Evolutionary conservation across 1,140 invertebrate genomes (phyloP).

Genomic region (Melanaphis sacchari): DNA sequence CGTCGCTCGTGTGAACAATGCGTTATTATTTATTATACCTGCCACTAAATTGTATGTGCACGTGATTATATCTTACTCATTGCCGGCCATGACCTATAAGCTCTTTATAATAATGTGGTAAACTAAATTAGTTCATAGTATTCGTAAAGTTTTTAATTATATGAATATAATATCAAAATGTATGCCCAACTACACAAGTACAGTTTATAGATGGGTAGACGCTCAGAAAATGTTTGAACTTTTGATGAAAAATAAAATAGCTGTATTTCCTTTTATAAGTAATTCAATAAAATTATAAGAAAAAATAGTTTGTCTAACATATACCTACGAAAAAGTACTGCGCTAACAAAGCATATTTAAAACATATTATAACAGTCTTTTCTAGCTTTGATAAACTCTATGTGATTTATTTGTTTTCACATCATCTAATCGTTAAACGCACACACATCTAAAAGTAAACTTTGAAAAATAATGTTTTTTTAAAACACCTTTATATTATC

Average conservation of each 20-base stretch:
- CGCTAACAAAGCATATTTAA: neutral
- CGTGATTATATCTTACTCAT: neutral
- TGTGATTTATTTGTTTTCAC: constrained; percentile 28
- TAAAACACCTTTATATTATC: neutral
- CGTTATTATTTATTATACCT: neutral
- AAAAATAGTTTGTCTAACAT: neutral
- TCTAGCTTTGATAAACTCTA: neutral
- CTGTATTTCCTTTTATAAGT: neutral
- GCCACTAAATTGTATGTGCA: neutral
- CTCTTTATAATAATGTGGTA: neutral
- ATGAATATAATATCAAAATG: neutral
- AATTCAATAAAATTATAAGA: neutral
- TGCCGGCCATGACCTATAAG: neutral
- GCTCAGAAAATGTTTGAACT: neutral
- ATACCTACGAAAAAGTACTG: neutral
- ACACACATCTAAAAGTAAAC: constrained; percentile 16
- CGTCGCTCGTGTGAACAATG: neutral
- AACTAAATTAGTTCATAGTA: neutral
- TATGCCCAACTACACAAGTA: neutral
- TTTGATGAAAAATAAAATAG: neutral
- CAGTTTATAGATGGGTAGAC: neutral
- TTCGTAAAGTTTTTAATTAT: neutral
- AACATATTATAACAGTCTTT: neutral
- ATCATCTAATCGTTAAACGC: neutral
- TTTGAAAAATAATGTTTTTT: constrained; percentile 23